These are phyloP conservation scores for Spilosoma lubricipeda DNA, from an alignment of 2,888 invertebrate species.

Conservation along the genomic window DNA sequence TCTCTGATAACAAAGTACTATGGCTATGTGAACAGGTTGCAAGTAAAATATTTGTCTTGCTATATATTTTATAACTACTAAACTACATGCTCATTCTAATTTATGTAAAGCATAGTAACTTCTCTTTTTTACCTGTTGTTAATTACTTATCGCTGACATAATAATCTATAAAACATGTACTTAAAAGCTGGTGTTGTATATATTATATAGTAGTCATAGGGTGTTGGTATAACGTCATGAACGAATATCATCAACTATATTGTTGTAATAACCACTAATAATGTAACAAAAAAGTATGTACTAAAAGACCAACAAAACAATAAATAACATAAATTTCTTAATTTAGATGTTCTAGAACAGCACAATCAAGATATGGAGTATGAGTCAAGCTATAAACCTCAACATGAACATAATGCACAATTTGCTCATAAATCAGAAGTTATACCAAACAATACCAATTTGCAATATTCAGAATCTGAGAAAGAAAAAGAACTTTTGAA, in stretches of 20 bases:
- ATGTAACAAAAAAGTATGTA: conserved; percentile 25
- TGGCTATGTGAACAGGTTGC: background rate
- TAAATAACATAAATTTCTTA: conserved; percentile 29
- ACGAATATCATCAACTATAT: background rate
- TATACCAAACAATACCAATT: conserved; percentile 5
- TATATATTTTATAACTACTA: conserved; percentile 1
- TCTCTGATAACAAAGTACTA: background rate
- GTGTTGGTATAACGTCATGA: conserved; percentile 10
- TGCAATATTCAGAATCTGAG: conserved; percentile 5
- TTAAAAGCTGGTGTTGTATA: background rate
- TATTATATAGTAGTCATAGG: background rate
- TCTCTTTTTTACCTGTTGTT: background rate
- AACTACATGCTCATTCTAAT: background rate
- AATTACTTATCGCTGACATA: background rate
- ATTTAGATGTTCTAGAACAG: conserved; percentile 52
- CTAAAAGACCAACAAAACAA: background rate
- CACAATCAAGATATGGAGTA: conserved; percentile 41
- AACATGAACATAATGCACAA: conserved; percentile 12
- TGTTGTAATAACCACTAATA: conserved; percentile 10
- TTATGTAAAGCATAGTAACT: background rate
- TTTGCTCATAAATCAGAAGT: conserved; percentile 7
- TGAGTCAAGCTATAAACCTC: conserved; percentile 20
- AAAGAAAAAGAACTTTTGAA: conserved; percentile 16
- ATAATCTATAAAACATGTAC: background rate
- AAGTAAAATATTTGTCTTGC: background rate